Conservation (phyloP, 1,140 invertebrate species). For the Pseudomyrmex pallidus region DNA sequence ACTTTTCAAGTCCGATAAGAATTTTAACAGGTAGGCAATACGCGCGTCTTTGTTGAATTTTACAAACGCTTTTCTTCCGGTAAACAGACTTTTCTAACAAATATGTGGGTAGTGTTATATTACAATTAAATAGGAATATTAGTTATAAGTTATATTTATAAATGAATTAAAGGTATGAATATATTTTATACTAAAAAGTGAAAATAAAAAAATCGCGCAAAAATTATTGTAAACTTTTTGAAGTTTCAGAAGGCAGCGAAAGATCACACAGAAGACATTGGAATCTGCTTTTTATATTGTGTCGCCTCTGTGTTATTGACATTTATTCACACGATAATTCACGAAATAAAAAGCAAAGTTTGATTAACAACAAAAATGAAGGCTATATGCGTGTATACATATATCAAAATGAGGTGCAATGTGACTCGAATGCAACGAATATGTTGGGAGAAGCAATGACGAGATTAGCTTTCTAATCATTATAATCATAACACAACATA, state of each 20-base stretch:
- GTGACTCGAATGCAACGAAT: neutral
- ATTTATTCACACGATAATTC: constrained; percentile 52
- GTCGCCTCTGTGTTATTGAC: constrained; percentile 7
- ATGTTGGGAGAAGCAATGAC: constrained; percentile 36
- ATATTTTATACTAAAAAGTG: too few relatives aligned
- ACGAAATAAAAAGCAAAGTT: constrained; percentile 13
- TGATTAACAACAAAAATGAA: constrained; percentile 47
- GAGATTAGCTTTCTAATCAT: constrained; percentile 74
- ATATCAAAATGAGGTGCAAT: constrained; percentile 3
- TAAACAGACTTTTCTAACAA: constrained; percentile 39
- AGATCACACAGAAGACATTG: neutral
- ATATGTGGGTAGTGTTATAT: neutral
- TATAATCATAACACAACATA: constrained; percentile 54
- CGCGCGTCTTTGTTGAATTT: constrained; percentile 4
- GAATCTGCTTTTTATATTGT: neutral
- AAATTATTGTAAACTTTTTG: too few relatives aligned
- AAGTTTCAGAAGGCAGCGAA: neutral
- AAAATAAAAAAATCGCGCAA: too few relatives aligned
- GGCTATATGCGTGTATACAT: neutral
- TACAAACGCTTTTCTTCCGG: constrained; percentile 20
- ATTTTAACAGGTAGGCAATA: constrained; percentile 58
- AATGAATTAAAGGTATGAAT: too few relatives aligned
- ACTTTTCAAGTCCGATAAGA: constrained; percentile 50
- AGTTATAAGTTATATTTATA: constrained; percentile 18
- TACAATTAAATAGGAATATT: neutral